Evolutionary conservation across 2,888 invertebrate species (phyloP).

Genomic region (Apamea epomidion): DNA sequence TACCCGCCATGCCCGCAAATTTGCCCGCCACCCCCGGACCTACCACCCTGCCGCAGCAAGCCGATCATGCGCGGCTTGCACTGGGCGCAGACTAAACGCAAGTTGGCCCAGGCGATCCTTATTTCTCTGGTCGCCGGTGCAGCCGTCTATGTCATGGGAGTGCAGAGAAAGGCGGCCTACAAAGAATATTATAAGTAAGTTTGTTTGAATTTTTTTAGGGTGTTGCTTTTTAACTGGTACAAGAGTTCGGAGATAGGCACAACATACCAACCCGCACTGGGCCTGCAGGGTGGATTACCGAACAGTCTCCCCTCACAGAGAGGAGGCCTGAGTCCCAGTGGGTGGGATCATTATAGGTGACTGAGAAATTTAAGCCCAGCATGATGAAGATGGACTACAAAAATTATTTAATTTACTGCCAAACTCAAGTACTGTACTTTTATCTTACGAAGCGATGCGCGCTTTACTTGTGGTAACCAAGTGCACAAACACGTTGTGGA

Average conservation of each 20-base stretch:
- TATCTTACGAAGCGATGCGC: no score
- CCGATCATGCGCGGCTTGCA: conserved; percentile 94
- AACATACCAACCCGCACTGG: not conserved
- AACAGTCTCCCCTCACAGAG: not conserved
- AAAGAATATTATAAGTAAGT: conserved; percentile 94
- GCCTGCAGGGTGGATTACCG: not conserved
- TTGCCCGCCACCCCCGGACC: conserved; percentile 75
- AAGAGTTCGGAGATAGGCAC: not conserved
- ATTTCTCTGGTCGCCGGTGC: conserved; percentile 81
- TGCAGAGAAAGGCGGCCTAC: conserved; percentile 91
- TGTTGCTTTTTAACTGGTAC: not conserved
- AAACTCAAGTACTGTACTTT: no score
- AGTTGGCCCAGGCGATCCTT: conserved; percentile 87
- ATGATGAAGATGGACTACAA: no score
- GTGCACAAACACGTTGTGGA: no score
- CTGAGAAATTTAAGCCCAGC: no score
- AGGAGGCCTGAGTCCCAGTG: not conserved
- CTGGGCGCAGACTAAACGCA: conserved; percentile 90
- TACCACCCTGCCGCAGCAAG: conserved; percentile 77
- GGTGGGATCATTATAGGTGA: not conserved
- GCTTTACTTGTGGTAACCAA: no score
- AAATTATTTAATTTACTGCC: no score
- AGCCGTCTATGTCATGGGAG: conserved; percentile 82
- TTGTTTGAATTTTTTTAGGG: not conserved
- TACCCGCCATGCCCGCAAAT: conserved; percentile 74